phyloP scores from a whole-genome alignment of 2,888 invertebrate species.

The Plagodis pulveraria region DNA sequence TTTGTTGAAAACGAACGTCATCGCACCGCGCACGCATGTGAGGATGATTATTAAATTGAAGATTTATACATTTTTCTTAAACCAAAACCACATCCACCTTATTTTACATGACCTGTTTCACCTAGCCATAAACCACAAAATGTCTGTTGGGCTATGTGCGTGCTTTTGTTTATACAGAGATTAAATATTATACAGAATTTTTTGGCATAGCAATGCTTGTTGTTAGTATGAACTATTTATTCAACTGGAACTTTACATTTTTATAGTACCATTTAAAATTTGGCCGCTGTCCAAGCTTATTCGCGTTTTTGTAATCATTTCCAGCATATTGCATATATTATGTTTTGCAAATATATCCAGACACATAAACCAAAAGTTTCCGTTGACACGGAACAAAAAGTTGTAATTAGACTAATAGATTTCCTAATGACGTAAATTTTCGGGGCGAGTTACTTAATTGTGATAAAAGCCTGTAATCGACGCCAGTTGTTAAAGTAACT shows the following conservation, averaged over 20 bases:
- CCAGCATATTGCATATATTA: slow-evolving; percentile 61
- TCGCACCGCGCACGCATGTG: too few relatives aligned
- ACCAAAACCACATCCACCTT: slow-evolving; percentile 9
- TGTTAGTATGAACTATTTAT: slow-evolving; percentile 61
- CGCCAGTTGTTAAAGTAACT: slow-evolving; percentile 47
- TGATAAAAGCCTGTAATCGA: slow-evolving; percentile 36
- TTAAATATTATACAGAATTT: too few relatives aligned
- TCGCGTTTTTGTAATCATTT: slow-evolving; percentile 61
- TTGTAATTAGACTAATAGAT: slow-evolving; percentile 26
- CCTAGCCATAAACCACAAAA: slow-evolving; percentile 17
- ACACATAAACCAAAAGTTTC: slow-evolving; percentile 12
- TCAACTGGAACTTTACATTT: slow-evolving; percentile 71
- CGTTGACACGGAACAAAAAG: slow-evolving; percentile 12
- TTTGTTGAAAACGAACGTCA: too few relatives aligned
- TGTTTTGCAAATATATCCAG: slow-evolving; percentile 7
- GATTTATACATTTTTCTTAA: too few relatives aligned
- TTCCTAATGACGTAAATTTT: slow-evolving; percentile 14
- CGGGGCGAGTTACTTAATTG: slow-evolving; percentile 30
- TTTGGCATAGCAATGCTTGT: slow-evolving; percentile 60
- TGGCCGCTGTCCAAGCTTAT: slow-evolving; percentile 70
- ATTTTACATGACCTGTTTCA: slow-evolving; percentile 20
- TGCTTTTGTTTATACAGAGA: slow-evolving; percentile 61
- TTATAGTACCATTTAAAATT: slow-evolving; percentile 73
- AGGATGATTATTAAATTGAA: too few relatives aligned
- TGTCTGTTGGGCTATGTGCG: neutral